Evolutionary conservation across 1,140 invertebrate species (phyloP).

Genomic region (Eurosta solidaginis): DNA sequence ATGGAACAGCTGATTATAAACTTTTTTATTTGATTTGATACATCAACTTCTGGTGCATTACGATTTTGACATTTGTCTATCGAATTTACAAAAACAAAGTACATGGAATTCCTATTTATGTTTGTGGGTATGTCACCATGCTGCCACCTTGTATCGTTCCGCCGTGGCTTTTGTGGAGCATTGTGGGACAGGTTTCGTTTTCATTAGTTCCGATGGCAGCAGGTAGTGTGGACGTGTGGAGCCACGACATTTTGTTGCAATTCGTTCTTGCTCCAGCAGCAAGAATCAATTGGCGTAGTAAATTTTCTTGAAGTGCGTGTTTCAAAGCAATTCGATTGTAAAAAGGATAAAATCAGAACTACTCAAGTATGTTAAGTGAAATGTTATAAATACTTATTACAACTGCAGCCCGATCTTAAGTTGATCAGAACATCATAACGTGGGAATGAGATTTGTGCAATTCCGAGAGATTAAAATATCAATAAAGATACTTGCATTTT

Average conservation of each 20-base stretch:
- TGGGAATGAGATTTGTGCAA: not conserved
- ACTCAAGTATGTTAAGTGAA: not conserved
- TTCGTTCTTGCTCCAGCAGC: not conserved
- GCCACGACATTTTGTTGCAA: not conserved
- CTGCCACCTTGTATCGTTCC: not conserved
- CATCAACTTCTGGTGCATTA: too few relatives aligned
- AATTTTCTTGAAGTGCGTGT: not conserved
- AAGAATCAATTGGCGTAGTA: not conserved
- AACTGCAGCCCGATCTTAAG: too few relatives aligned
- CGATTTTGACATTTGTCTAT: too few relatives aligned
- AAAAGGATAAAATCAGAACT: not conserved
- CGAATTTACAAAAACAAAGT: too few relatives aligned
- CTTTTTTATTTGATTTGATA: too few relatives aligned
- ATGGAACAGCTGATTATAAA: too few relatives aligned
- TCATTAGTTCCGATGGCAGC: conserved; percentile 39
- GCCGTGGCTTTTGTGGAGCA: not conserved
- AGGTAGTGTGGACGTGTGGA: conserved; percentile 35
- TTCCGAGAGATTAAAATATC: not conserved
- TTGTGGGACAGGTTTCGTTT: conserved; percentile 24
- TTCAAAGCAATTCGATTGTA: not conserved
- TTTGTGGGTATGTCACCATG: not conserved
- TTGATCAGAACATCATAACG: not conserved
- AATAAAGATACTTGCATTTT: too few relatives aligned
- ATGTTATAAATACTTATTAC: not conserved
- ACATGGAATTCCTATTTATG: too few relatives aligned